A percentile compares a stretch with the other conserved stretches of the same genome.
These are phyloP conservation scores for Cryptosula pallasiana DNA, from an alignment of 2,888 invertebrate species.

Conservation along the genomic window DNA sequence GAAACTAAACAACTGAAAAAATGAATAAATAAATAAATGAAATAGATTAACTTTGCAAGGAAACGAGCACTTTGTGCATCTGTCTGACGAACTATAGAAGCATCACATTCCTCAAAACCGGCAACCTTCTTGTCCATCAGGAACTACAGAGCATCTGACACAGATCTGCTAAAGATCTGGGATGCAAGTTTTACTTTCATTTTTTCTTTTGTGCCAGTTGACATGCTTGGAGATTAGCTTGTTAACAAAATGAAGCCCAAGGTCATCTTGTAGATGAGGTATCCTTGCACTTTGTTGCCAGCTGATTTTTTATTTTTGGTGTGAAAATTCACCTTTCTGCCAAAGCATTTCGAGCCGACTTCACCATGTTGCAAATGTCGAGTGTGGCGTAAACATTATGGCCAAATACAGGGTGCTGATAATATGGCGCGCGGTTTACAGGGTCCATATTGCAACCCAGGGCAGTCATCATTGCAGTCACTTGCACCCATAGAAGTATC, in stretches of 20 bases:
- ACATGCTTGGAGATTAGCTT: neutral
- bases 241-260: neutral
- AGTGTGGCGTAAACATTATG: neutral
- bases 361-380: too few relatives aligned
- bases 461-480: neutral
- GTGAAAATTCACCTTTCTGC: too few relatives aligned
- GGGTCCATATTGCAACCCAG: neutral
- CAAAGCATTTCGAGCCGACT: too few relatives aligned
- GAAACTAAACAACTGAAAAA: too few relatives aligned
- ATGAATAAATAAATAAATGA: too few relatives aligned
- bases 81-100: neutral
- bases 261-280: too few relatives aligned
- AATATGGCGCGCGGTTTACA: neutral
- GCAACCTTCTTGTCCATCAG: neutral
- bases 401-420: neutral
- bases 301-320: neutral
- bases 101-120: neutral
- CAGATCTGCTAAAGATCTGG: too few relatives aligned
- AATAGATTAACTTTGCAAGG: too few relatives aligned
- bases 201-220: neutral
- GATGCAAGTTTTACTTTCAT: too few relatives aligned
- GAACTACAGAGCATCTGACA: too few relatives aligned
- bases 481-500: too few relatives aligned
- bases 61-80: neutral
- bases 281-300: neutral